Evolutionary conservation across 2,113 vertebrate genomes (phyloP).

Genomic region (Jaculus jaculus): DNA sequence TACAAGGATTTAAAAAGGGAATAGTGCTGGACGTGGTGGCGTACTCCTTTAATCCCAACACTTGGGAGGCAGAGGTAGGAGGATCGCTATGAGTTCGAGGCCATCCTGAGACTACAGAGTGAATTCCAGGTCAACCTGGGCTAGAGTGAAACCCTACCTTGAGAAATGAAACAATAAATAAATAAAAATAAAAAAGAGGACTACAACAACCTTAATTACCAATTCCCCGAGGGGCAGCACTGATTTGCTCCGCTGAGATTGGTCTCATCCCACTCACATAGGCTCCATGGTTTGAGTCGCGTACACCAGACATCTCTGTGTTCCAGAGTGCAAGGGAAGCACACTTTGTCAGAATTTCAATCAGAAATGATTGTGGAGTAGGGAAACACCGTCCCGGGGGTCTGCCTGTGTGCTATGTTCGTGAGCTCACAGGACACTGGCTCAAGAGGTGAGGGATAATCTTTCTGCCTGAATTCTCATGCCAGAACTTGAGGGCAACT

Average conservation of each 20-base stretch:
- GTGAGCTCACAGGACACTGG: neutral
- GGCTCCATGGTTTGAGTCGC: neutral
- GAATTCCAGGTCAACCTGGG: no score
- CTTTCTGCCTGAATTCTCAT: neutral
- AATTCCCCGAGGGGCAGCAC: neutral
- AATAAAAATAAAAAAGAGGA: no score
- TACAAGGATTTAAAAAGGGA: neutral
- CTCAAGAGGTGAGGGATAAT: neutral
- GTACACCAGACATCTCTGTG: neutral
- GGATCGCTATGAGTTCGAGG: no score
- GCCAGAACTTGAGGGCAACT: neutral
- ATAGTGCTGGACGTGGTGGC: no score
- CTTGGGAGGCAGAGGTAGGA: no score
- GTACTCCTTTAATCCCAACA: no score
- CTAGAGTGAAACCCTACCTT: no score
- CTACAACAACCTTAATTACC: neutral
- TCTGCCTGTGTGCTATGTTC: rapidly evolving
- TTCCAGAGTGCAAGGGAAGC: neutral
- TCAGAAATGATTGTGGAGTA: neutral
- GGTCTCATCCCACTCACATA: neutral
- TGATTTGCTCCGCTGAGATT: neutral
- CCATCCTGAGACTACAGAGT: no score
- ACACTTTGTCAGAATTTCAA: neutral
- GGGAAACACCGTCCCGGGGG: neutral
- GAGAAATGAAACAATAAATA: no score